Percentiles rank a stretch among this genome's conserved stretches.
Evolutionary conservation across 2,113 vertebrate species (phyloP).

Genomic region (Phaethornis superciliosus): DNA sequence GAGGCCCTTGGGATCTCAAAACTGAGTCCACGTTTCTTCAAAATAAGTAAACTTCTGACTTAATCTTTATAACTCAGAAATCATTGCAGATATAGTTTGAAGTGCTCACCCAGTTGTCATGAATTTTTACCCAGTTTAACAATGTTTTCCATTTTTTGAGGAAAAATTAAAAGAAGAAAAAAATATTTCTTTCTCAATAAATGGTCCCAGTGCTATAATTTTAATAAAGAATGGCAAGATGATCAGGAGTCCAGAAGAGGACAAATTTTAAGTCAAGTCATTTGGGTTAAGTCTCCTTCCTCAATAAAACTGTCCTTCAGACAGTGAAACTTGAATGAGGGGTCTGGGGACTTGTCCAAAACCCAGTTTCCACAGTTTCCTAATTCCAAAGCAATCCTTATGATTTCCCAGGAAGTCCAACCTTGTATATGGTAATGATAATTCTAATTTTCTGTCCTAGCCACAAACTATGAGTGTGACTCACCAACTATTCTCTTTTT

Average conservation of each 20-base stretch:
- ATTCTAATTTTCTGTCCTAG: conserved; percentile 11
- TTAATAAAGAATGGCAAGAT: background rate
- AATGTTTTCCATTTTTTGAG: background rate
- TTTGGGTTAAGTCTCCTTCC: background rate
- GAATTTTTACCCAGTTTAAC: background rate
- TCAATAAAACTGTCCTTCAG: background rate
- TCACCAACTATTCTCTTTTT: background rate
- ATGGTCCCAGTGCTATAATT: rapidly evolving
- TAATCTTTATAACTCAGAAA: background rate
- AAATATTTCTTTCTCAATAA: background rate
- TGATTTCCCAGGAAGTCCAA: background rate
- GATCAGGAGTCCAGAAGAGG: background rate
- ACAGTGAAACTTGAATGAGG: background rate
- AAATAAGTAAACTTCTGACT: background rate
- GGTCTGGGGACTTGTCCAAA: background rate
- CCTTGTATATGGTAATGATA: background rate
- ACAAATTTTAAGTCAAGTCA: background rate
- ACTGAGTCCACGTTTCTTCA: background rate
- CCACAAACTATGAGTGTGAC: background rate
- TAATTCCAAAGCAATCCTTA: background rate
- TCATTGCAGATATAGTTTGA: background rate
- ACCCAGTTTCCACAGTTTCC: background rate
- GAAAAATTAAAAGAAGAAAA: background rate
- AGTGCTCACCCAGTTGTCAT: background rate
- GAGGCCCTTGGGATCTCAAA: background rate